These are phyloP conservation scores for Macropus fuliginosus DNA, from an alignment of 2,797 vertebrate species.

Conservation along the genomic window DNA sequence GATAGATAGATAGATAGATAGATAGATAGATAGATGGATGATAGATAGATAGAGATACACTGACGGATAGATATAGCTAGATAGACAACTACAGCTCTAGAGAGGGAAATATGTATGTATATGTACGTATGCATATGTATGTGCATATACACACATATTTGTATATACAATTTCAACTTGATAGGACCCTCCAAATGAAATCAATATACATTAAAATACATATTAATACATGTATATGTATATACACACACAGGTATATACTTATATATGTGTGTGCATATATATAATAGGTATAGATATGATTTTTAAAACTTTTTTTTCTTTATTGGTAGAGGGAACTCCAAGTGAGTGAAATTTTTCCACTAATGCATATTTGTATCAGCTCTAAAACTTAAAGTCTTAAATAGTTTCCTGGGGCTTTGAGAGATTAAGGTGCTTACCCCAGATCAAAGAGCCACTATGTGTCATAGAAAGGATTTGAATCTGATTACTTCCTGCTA, in stretches of 20 bases:
- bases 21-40: too few species aligned
- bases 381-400: background rate
- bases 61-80: too few species aligned
- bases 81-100: too few species aligned
- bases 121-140: too few species aligned
- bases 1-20: too few species aligned
- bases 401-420: background rate
- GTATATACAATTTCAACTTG: too few species aligned
- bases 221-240: too few species aligned
- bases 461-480: background rate
- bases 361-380: background rate
- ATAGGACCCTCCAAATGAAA: too few species aligned
- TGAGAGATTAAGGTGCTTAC: background rate
- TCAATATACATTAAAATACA: too few species aligned
- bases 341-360: background rate
- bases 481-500: background rate
- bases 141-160: too few species aligned
- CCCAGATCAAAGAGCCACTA: background rate
- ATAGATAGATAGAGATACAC: too few species aligned
- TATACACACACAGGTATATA: background rate
- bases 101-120: too few species aligned
- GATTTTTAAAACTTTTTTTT: background rate
- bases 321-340: background rate
- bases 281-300: background rate
- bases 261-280: background rate